Evolutionary conservation across 2,113 vertebrate genomes (phyloP).

Genomic region (Oryzias celebensis): DNA sequence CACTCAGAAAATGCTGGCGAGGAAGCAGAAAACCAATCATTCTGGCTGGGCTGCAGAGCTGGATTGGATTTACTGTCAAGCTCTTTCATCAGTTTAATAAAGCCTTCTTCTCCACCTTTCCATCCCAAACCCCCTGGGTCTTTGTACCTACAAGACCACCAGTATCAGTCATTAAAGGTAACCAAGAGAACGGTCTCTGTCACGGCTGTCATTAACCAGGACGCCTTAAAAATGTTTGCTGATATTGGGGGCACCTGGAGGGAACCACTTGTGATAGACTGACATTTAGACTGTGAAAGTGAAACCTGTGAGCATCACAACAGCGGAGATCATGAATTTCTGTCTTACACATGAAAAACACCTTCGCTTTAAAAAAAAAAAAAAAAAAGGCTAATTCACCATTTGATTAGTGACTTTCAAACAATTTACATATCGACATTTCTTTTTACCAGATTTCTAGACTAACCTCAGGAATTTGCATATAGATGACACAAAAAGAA

Average conservation of each 20-base stretch:
- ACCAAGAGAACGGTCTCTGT: conserved; percentile 10
- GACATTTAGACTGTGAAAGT: too few species aligned
- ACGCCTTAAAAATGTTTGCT: conserved; percentile 24
- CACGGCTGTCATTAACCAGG: conserved; percentile 15
- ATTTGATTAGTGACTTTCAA: too few species aligned
- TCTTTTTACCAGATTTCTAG: too few species aligned
- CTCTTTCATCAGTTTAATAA: conserved; percentile 73
- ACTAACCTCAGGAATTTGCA: too few species aligned
- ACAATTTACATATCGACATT: too few species aligned
- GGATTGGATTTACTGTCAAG: conserved; percentile 69
- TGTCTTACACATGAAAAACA: too few species aligned
- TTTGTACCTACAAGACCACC: conserved; percentile 38
- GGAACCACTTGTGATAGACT: background rate
- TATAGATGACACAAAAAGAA: too few species aligned
- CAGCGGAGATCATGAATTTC: too few species aligned
- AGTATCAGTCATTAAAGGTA: conserved; percentile 29
- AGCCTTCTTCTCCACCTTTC: conserved; percentile 42
- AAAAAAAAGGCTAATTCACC: too few species aligned
- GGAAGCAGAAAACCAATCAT: conserved; percentile 70
- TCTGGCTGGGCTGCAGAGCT: conserved; percentile 44
- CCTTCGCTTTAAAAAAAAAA: too few species aligned
- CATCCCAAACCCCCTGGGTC: conserved; percentile 15
- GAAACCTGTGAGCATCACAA: too few species aligned
- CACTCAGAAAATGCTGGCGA: conserved; percentile 55
- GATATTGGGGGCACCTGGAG: background rate